Conservation (phyloP, 2,113 vertebrate genomes). For the Dipodomys stephensi region DNA sequence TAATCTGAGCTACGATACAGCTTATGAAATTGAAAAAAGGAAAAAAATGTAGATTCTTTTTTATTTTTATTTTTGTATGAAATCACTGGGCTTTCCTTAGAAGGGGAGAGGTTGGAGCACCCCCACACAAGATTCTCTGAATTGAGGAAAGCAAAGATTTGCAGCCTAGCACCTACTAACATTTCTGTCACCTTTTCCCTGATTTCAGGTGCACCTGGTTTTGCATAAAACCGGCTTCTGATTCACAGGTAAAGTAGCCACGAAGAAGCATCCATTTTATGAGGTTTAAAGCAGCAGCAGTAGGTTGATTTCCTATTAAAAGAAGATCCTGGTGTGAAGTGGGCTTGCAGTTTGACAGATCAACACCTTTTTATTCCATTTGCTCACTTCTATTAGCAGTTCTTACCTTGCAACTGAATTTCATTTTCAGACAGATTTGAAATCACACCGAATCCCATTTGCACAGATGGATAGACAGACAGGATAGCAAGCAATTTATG, state of each 20-base stretch:
- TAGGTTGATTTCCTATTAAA: conserved; percentile 66
- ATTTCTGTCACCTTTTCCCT: neutral
- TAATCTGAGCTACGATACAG: neutral
- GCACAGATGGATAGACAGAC: conserved; percentile 78
- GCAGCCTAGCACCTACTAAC: no score
- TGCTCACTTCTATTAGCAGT: conserved; percentile 81
- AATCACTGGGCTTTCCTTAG: neutral
- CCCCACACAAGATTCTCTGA: neutral
- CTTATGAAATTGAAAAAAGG: neutral
- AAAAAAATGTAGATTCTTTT: neutral
- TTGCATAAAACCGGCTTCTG: neutral
- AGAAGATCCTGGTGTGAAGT: conserved; percentile 63
- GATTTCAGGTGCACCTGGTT: neutral
- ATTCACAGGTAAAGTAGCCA: neutral
- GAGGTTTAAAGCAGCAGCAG: neutral
- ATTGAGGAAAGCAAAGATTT: neutral
- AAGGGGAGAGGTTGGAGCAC: neutral
- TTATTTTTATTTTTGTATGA: neutral
- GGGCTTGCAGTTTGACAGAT: conserved; percentile 68
- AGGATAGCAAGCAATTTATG: neutral
- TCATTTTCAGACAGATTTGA: conserved; percentile 81
- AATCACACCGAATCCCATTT: conserved; percentile 78
- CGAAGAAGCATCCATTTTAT: neutral
- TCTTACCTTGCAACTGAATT: conserved; percentile 83
- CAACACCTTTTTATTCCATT: conserved; percentile 74